Evolutionary conservation across 2,113 vertebrate species (phyloP).

Genomic region (Vimba vimba): DNA sequence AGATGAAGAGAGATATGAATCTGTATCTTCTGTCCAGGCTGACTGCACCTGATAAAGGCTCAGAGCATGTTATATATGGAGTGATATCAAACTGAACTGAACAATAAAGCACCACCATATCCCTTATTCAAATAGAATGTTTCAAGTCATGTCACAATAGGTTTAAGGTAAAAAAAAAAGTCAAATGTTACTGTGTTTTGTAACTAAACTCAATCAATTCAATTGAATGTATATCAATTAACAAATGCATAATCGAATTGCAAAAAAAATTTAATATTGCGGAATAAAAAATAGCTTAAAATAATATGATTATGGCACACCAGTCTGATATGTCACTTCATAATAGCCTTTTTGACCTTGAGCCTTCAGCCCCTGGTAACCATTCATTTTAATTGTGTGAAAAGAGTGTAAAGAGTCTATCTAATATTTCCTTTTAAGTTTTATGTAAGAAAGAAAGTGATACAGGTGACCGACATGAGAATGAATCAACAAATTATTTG

Average conservation of each 20-base stretch:
- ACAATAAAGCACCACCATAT: neutral
- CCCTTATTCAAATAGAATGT: too few relatives aligned
- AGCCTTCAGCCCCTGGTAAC: neutral
- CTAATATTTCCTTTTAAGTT: neutral
- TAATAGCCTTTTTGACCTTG: neutral
- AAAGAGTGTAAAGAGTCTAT: neutral
- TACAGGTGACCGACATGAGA: neutral
- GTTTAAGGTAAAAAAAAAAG: too few relatives aligned
- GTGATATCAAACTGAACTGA: neutral
- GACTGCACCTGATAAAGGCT: constrained; percentile 19
- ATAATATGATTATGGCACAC: neutral
- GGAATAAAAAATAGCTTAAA: neutral
- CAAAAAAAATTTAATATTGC: neutral
- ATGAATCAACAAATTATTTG: neutral
- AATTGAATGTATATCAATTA: too few relatives aligned
- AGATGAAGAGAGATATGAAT: constrained; percentile 10
- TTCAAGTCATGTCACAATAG: too few relatives aligned
- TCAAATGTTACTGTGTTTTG: too few relatives aligned
- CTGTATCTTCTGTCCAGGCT: neutral
- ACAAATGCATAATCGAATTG: neutral
- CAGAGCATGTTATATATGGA: neutral
- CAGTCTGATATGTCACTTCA: neutral
- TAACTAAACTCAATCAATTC: too few relatives aligned
- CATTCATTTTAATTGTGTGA: neutral
- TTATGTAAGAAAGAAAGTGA: neutral